Evolutionary conservation across 2,797 vertebrate species (phyloP).

Genomic region (Artibeus lituratus): DNA sequence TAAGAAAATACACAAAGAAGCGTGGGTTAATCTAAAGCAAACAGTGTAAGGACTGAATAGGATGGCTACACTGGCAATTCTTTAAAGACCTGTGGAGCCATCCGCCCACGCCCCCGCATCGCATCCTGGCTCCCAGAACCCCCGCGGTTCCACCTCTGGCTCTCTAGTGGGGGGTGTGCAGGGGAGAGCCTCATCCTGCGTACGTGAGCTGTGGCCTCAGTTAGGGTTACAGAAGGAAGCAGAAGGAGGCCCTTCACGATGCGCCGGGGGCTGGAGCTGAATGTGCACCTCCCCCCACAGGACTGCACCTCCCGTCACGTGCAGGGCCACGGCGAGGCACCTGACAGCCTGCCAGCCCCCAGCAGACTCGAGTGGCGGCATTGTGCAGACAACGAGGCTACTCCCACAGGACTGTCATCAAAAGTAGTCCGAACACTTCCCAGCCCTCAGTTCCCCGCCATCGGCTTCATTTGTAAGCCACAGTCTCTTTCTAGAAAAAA

Average conservation of each 20-base stretch:
- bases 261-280: not conserved
- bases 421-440: not conserved
- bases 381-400: not conserved
- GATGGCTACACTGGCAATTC: not conserved
- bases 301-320: not conserved
- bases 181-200: not conserved
- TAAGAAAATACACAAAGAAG: constrained; percentile 36
- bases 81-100: not conserved
- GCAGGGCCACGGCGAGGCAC: not conserved
- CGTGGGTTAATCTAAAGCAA: constrained; percentile 11
- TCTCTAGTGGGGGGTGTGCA: not conserved
- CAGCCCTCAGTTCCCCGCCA: not conserved
- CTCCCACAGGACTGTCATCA: not conserved
- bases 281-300: too few relatives aligned
- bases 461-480: not conserved
- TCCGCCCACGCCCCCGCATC: too few relatives aligned
- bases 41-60: not conserved
- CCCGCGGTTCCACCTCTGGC: not conserved
- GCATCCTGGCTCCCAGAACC: not conserved
- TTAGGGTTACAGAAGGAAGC: not conserved
- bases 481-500: not conserved
- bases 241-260: not conserved
- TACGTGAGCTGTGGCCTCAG: not conserved
- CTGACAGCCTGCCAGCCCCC: too few relatives aligned
- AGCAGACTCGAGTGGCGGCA: not conserved